Evolutionary conservation across 1,140 invertebrate genomes (phyloP).

Genomic region (Pachypeltis micranthus): DNA sequence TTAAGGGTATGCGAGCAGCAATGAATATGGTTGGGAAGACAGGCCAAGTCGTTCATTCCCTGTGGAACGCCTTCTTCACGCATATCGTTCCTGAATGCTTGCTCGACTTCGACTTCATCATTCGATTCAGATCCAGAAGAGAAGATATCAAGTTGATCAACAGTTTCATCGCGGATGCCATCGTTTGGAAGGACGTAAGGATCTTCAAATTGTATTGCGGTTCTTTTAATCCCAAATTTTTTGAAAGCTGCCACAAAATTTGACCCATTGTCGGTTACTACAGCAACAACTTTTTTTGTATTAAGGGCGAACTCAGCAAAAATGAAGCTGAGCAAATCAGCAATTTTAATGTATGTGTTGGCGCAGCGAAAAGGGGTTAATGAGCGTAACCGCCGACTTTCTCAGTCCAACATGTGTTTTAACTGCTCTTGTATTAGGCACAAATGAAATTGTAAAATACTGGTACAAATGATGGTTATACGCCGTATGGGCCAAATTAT

Average conservation of each 20-base stretch:
- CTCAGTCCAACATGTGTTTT: too few relatives aligned
- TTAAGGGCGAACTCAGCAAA: constrained; percentile 21
- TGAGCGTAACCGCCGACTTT: too few relatives aligned
- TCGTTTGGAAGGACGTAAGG: too few relatives aligned
- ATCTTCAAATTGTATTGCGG: background rate
- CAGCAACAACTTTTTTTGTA: constrained; percentile 23
- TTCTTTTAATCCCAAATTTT: constrained; percentile 17
- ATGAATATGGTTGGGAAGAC: background rate
- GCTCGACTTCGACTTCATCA: background rate
- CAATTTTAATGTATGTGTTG: constrained; percentile 23
- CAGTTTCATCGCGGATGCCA: background rate
- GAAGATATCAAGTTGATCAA: background rate
- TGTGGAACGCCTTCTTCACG: too few relatives aligned
- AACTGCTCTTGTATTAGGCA: too few relatives aligned
- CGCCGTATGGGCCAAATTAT: too few relatives aligned
- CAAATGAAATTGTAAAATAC: too few relatives aligned
- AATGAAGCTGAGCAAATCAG: constrained; percentile 18
- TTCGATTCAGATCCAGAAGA: background rate
- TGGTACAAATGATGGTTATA: too few relatives aligned
- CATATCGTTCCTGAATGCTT: too few relatives aligned
- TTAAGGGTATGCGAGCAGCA: background rate
- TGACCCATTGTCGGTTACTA: constrained; percentile 26
- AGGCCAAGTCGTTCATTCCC: background rate
- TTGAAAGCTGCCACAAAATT: constrained; percentile 28
- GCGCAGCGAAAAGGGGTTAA: too few relatives aligned